Evolutionary conservation across 2,797 vertebrate genomes (phyloP).

Genomic region (Epinephelus coioides): DNA sequence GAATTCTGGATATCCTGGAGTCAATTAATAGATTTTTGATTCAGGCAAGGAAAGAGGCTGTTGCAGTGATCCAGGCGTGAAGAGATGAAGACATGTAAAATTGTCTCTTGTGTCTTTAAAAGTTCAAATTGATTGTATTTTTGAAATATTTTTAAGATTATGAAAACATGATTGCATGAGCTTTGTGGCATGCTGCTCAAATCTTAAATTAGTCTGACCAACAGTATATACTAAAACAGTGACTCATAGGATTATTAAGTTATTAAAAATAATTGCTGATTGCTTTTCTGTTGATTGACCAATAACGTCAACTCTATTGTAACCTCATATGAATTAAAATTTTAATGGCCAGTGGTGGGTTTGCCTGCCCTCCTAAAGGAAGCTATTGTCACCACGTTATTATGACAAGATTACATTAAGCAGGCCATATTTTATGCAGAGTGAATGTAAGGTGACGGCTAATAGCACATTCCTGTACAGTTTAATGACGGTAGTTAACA

Average conservation of each 20-base stretch:
- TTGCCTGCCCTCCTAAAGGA: neutral
- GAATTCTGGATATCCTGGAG: too few species aligned
- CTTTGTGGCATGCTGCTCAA: too few species aligned
- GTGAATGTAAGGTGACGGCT: slow-evolving; percentile 10
- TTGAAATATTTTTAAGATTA: too few species aligned
- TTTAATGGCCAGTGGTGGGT: neutral
- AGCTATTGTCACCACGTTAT: neutral
- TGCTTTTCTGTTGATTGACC: neutral
- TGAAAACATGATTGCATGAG: too few species aligned
- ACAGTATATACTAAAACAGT: neutral
- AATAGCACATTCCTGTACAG: slow-evolving; percentile 15
- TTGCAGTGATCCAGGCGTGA: too few species aligned
- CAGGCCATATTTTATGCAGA: slow-evolving; percentile 24
- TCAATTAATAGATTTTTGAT: too few species aligned
- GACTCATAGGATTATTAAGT: neutral
- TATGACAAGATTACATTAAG: slow-evolving; percentile 20
- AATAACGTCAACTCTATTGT: neutral
- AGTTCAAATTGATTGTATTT: too few species aligned
- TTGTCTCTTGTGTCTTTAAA: too few species aligned
- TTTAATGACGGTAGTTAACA: slow-evolving; percentile 38
- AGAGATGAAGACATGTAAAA: too few species aligned
- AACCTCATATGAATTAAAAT: neutral
- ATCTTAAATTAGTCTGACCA: too few species aligned
- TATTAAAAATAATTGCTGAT: neutral
- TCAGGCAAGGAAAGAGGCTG: too few species aligned